Percentiles rank a stretch among this genome's conserved stretches.
These are phyloP conservation scores for Megalops cyprinoides DNA, from an alignment of 2,797 vertebrate genomes.

Conservation along the genomic window DNA sequence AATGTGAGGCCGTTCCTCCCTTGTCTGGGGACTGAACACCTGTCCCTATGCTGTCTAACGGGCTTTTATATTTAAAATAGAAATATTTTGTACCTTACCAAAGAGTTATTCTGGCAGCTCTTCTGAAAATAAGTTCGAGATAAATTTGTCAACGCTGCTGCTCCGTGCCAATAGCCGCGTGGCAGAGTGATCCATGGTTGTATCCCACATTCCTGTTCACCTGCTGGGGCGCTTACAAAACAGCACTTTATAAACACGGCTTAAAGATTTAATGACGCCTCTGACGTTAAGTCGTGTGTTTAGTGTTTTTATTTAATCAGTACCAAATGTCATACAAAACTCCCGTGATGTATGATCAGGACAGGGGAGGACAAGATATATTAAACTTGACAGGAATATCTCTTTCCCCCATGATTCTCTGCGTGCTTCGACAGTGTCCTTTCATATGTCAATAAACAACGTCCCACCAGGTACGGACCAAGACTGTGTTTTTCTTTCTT, in stretches of 20 bases:
- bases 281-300: neutral
- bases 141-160: neutral
- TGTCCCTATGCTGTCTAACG: neutral
- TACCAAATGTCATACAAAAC: neutral
- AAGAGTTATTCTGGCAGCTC: neutral
- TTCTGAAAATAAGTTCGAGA: neutral
- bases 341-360: neutral
- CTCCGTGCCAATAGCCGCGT: neutral
- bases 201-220: neutral
- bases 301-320: neutral
- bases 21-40: neutral
- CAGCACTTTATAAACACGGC: neutral
- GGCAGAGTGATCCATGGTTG: neutral
- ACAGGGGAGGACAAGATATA: neutral
- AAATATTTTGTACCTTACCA: neutral
- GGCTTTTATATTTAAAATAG: conserved; percentile 4
- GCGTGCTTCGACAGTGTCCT: too few species aligned
- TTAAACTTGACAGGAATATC: too few species aligned
- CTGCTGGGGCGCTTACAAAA: conserved; percentile 2
- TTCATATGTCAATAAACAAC: too few species aligned
- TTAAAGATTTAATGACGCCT: neutral
- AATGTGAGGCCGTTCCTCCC: neutral
- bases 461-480: too few species aligned
- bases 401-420: too few species aligned
- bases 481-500: too few species aligned